phyloP scores from a whole-genome alignment of 2,113 vertebrate genomes.

The Oreochromis aureus region DNA sequence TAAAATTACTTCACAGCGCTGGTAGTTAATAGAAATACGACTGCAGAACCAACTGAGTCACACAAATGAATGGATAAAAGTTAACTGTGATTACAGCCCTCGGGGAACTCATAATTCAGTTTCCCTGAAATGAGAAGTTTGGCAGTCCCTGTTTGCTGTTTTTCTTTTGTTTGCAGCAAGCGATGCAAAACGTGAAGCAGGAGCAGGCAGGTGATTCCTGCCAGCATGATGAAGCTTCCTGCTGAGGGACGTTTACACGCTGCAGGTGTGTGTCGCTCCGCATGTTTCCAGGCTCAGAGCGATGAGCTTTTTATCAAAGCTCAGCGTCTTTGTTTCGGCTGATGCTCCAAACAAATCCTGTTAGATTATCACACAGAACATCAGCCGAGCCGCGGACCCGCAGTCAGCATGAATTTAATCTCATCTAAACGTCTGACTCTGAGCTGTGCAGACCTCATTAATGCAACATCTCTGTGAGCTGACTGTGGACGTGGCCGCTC shows the following conservation, averaged over 20 bases:
- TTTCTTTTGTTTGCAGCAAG: not conserved
- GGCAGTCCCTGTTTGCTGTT: not conserved
- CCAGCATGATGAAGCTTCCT: not conserved
- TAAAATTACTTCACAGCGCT: not conserved
- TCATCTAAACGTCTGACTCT: not conserved
- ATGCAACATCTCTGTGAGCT: not conserved
- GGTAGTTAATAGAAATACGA: not conserved
- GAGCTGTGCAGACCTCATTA: not conserved
- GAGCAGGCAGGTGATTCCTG: not conserved
- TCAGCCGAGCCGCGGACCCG: rapidly evolving
- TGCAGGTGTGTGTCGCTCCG: not conserved
- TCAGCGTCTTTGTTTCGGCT: not conserved
- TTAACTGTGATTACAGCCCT: not conserved
- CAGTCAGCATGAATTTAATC: not conserved
- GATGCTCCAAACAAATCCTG: not conserved
- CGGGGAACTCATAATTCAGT: not conserved
- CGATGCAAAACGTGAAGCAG: not conserved
- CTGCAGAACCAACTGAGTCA: not conserved
- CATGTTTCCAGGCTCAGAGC: not conserved
- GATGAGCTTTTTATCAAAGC: not conserved
- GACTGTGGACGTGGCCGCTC: not conserved
- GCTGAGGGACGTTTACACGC: not conserved
- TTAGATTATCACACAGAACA: not conserved
- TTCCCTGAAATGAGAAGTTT: not conserved
- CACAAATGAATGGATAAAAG: not conserved